Percentiles rank a stretch among this genome's conserved stretches.
These are phyloP conservation scores for Hermaeophaga mercurialis DNA, from an alignment of 2,888 invertebrate species.

Conservation along the genomic window DNA sequence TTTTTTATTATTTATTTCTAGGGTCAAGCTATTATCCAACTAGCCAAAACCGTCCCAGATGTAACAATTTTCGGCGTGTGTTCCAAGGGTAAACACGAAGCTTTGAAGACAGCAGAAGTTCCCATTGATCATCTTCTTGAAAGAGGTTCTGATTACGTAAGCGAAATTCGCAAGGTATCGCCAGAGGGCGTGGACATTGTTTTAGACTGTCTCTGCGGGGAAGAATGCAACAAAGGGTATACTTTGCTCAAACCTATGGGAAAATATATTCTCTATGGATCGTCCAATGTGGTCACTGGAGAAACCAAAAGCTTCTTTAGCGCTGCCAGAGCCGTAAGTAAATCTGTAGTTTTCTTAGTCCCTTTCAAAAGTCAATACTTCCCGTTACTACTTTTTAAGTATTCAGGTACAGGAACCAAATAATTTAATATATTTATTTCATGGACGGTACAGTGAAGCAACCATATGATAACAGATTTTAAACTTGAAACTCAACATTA, in stretches of 20 bases:
- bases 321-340: constrained; percentile 84
- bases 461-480: too few species aligned
- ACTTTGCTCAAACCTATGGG: constrained; percentile 85
- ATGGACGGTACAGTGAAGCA: too few species aligned
- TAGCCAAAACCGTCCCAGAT: constrained; percentile 79
- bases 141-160: constrained; percentile 79
- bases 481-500: too few species aligned
- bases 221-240: constrained; percentile 86
- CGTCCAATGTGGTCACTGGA: constrained; percentile 86
- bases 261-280: constrained; percentile 85
- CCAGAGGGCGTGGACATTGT: constrained; percentile 85
- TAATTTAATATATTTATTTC: too few species aligned
- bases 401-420: too few species aligned
- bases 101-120: constrained; percentile 71
- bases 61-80: constrained; percentile 85
- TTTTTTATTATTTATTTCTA: constrained; percentile 6
- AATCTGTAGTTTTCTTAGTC: too few species aligned
- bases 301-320: constrained; percentile 92
- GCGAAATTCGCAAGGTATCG: constrained; percentile 79
- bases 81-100: constrained; percentile 83
- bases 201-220: constrained; percentile 86
- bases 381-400: too few species aligned
- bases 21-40: constrained; percentile 85
- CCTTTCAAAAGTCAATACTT: too few species aligned
- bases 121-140: constrained; percentile 80